Conservation (phyloP, 2,113 vertebrate genomes). For the Albula goreensis region DNA sequence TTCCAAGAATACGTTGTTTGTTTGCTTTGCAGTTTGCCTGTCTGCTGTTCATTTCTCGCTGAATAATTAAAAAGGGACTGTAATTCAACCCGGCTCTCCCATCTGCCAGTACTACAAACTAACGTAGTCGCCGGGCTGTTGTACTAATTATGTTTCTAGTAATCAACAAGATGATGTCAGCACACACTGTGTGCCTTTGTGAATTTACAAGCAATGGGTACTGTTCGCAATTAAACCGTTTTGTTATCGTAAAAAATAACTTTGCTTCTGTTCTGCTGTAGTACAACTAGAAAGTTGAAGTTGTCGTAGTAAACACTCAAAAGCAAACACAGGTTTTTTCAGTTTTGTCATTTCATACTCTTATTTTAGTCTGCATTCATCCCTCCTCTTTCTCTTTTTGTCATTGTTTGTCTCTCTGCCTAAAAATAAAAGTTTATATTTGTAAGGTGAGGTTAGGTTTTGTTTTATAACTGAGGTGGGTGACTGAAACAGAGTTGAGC, state of each 20-base stretch:
- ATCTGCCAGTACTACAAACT: not conserved
- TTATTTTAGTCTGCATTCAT: not conserved
- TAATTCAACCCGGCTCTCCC: not conserved
- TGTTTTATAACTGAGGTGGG: not conserved
- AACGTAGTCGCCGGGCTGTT: not conserved
- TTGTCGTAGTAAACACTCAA: not conserved
- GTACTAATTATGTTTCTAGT: not conserved
- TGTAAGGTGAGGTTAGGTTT: not conserved
- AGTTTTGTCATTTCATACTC: not conserved
- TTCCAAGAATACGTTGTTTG: not conserved
- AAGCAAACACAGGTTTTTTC: not conserved
- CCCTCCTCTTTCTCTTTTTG: not conserved
- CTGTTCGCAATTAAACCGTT: not conserved
- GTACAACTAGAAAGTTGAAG: not conserved
- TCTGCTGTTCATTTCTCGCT: not conserved
- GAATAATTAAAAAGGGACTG: slow-evolving; percentile 8
- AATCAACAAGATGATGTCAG: not conserved
- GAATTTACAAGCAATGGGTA: not conserved
- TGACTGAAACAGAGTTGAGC: not conserved
- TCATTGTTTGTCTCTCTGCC: not conserved
- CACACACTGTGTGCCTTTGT: not conserved
- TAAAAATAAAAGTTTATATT: not conserved
- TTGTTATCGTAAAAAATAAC: not conserved
- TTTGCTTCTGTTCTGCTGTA: not conserved
- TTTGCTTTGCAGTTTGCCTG: not conserved